Evolutionary conservation across 2,797 vertebrate species (phyloP).

Genomic region (Sebastes umbrosus): DNA sequence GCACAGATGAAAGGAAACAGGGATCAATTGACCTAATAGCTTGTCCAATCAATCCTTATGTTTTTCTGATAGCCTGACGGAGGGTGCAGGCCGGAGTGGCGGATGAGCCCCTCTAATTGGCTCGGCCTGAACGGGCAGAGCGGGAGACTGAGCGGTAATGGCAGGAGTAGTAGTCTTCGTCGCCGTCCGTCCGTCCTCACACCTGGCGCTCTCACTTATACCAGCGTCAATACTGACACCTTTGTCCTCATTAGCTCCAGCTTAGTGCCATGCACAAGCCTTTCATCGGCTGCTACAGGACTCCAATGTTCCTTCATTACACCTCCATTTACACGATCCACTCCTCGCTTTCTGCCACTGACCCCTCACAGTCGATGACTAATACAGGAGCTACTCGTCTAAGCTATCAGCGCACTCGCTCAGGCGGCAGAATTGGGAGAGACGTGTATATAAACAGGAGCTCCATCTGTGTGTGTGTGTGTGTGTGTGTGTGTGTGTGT

Average conservation of each 20-base stretch:
- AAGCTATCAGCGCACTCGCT: conserved; percentile 23
- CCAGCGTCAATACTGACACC: conserved; percentile 67
- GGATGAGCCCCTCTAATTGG: conserved; percentile 71
- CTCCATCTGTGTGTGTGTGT: not conserved
- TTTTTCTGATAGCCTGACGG: conserved; percentile 71
- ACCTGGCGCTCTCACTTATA: conserved; percentile 60
- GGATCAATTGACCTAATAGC: conserved; percentile 80
- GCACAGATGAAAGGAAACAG: conserved; percentile 70
- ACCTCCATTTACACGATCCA: conserved; percentile 29
- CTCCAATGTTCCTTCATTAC: conserved; percentile 52
- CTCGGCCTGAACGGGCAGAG: conserved; percentile 28
- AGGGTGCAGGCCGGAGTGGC: conserved; percentile 19
- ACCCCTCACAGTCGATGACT: conserved; percentile 37
- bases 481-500: not conserved
- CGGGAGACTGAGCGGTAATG: conserved; percentile 54
- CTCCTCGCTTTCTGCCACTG: conserved; percentile 30
- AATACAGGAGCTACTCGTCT: conserved; percentile 26
- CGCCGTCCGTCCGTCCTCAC: conserved; percentile 15
- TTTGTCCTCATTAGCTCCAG: conserved; percentile 74
- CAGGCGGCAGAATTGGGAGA: conserved; percentile 46
- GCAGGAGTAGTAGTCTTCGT: conserved; percentile 48
- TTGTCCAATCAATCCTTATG: conserved; percentile 76
- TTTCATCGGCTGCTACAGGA: conserved; percentile 44
- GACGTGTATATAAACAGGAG: conserved; percentile 52
- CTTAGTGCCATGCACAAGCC: conserved; percentile 55